These are phyloP conservation scores for Crocodylus rhombifer DNA, from an alignment of 2,797 vertebrate species.

Conservation along the genomic window DNA sequence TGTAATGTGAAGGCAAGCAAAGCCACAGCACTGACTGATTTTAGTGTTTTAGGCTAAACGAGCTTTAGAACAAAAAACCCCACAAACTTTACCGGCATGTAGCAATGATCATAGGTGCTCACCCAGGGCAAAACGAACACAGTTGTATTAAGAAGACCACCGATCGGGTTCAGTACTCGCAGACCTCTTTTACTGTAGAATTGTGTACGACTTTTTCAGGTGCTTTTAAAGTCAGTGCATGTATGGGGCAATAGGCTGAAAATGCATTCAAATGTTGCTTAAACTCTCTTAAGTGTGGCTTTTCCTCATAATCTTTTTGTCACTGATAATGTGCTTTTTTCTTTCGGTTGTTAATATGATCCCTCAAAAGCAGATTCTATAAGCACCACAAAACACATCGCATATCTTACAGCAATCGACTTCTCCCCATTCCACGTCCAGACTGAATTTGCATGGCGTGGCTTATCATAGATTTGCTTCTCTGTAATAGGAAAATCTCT, in stretches of 20 bases:
- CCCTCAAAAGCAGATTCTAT: conserved; percentile 8
- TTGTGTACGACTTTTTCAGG: conserved; percentile 20
- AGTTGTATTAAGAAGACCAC: background rate
- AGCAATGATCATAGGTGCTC: background rate
- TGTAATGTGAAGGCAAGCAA: background rate
- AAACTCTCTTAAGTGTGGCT: conserved; percentile 19
- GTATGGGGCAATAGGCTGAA: conserved; percentile 4
- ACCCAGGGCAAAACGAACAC: background rate
- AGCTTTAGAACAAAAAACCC: background rate
- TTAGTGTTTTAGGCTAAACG: background rate
- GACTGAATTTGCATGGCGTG: conserved; percentile 33
- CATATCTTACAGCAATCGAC: conserved; percentile 52
- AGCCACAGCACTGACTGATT: background rate
- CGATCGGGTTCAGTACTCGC: background rate
- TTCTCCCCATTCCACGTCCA: conserved; percentile 52
- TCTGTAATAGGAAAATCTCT: conserved; percentile 72
- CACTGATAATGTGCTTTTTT: background rate
- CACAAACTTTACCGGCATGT: accelerated
- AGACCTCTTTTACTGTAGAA: conserved; percentile 25
- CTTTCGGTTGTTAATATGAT: conserved; percentile 3
- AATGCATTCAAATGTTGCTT: conserved; percentile 13
- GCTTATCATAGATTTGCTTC: conserved; percentile 68
- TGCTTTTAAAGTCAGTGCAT: background rate
- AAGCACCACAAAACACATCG: conserved; percentile 33
- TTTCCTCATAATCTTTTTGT: conserved; percentile 29